phyloP scores from a whole-genome alignment of 2,888 invertebrate genomes.

The Euclidia mi region DNA sequence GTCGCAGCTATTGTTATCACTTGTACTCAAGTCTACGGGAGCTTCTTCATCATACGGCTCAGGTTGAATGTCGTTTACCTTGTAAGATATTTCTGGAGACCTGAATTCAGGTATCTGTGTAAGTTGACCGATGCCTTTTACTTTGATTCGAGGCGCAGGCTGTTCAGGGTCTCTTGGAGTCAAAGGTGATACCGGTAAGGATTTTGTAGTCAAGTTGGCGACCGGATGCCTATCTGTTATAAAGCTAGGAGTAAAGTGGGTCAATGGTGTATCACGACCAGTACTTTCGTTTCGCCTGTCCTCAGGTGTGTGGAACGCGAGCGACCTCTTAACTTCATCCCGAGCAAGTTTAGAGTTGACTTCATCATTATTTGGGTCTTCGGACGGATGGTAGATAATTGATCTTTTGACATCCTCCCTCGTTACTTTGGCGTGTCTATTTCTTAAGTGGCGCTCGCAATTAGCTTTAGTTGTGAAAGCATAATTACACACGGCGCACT shows the following conservation, averaged over 20 bases:
- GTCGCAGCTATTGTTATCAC: constrained; percentile 88
- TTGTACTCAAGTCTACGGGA: constrained; percentile 93
- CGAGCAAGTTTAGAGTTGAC: constrained; percentile 88
- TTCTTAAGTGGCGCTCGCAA: constrained; percentile 98
- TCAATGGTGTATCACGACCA: constrained; percentile 81
- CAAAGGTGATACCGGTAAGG: constrained; percentile 77
- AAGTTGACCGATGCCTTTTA: constrained; percentile 91
- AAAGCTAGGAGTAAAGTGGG: constrained; percentile 83
- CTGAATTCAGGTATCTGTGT: constrained; percentile 89
- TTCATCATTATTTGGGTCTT: constrained; percentile 95
- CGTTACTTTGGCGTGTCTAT: constrained; percentile 96
- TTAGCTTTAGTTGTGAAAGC: constrained; percentile 99
- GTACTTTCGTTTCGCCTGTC: constrained; percentile 81
- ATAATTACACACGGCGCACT: constrained; percentile 98
- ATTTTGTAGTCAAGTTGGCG: constrained; percentile 71
- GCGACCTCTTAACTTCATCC: constrained; percentile 89
- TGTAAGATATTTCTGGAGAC: constrained; percentile 75
- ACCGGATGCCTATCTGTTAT: constrained; percentile 85
- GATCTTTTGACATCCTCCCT: constrained; percentile 97
- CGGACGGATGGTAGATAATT: constrained; percentile 96
- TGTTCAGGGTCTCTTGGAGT: constrained; percentile 80
- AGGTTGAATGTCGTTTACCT: constrained; percentile 72
- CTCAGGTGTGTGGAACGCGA: constrained; percentile 89
- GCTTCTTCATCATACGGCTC: constrained; percentile 86
- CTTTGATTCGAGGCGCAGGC: constrained; percentile 87